Evolutionary conservation across 2,797 vertebrate species (phyloP).

Genomic region (Rhyacichthys aspro): DNA sequence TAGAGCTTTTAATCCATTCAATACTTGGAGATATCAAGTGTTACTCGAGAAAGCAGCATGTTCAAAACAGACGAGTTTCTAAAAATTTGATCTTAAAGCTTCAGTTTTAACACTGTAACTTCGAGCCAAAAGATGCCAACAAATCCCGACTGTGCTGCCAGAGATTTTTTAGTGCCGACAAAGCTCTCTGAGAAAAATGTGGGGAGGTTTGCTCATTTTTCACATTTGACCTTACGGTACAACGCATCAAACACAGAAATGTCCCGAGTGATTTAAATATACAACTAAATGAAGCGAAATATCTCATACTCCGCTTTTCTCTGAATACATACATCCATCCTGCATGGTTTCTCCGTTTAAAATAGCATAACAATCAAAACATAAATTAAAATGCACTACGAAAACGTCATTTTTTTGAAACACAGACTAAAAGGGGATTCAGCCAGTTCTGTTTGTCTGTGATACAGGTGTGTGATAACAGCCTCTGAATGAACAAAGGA

Average conservation of each 20-base stretch:
- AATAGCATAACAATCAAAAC: slow-evolving; percentile 76
- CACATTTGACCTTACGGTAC: slow-evolving; percentile 69
- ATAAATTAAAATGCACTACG: slow-evolving; percentile 83
- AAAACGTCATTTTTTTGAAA: slow-evolving; percentile 56
- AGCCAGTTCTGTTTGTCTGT: slow-evolving; percentile 34
- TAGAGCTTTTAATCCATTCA: slow-evolving; percentile 16
- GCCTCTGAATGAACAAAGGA: slow-evolving; percentile 19
- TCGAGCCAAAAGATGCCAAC: slow-evolving; percentile 19
- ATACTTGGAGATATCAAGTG: slow-evolving; percentile 23
- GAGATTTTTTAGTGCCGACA: slow-evolving; percentile 39
- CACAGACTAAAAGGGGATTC: slow-evolving; percentile 65
- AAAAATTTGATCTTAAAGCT: slow-evolving; percentile 24
- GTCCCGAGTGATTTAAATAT: slow-evolving; percentile 72
- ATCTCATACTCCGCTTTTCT: slow-evolving; percentile 57
- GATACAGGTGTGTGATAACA: slow-evolving; percentile 44
- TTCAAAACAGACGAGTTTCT: slow-evolving; percentile 6
- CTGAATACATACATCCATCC: slow-evolving; percentile 74
- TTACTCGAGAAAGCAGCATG: slow-evolving; percentile 32
- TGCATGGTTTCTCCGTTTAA: slow-evolving; percentile 70
- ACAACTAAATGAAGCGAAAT: slow-evolving; percentile 74
- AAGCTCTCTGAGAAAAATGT: slow-evolving; percentile 23
- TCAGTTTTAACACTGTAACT: slow-evolving; percentile 3
- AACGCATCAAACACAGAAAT: slow-evolving; percentile 68
- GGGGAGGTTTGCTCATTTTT: slow-evolving; percentile 43
- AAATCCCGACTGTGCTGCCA: slow-evolving; percentile 24